phyloP scores from a whole-genome alignment of 2,797 vertebrate species.

The Picus viridis region DNA sequence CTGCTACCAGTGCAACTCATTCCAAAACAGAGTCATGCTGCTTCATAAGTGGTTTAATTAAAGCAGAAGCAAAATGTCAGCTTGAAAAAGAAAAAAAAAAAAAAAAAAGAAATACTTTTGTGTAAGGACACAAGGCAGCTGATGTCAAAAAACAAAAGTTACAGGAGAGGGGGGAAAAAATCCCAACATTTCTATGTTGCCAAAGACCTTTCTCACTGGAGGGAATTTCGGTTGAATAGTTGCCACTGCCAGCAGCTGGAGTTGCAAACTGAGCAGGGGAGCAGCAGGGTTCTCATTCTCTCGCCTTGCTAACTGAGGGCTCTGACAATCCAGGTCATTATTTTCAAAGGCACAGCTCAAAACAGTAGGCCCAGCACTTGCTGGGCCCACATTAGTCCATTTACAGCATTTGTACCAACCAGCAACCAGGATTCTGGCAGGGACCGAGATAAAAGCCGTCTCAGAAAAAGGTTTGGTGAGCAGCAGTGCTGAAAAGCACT shows the following conservation, averaged over 20 bases:
- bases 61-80: conserved; percentile 62
- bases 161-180: neutral
- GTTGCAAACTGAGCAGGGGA: conserved; percentile 25
- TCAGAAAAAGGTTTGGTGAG: neutral
- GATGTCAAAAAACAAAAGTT: conserved; percentile 38
- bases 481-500: neutral
- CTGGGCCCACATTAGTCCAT: conserved; percentile 55
- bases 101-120: conserved; percentile 1
- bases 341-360: conserved; percentile 42
- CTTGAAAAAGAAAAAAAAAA: neutral
- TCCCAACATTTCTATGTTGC: conserved; percentile 14
- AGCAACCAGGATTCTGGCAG: neutral
- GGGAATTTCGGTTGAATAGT: conserved; percentile 37
- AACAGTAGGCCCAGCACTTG: neutral
- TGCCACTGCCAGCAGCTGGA: conserved; percentile 22
- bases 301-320: neutral
- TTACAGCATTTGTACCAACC: conserved; percentile 37
- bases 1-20: conserved; percentile 11
- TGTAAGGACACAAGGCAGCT: conserved; percentile 15
- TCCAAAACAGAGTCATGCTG: conserved; percentile 49
- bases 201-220: conserved; percentile 36
- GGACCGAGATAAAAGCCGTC: neutral
- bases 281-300: conserved; percentile 53
- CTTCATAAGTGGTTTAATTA: conserved; percentile 58
- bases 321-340: conserved; percentile 51